Conservation (phyloP, 2,888 invertebrate species). For the Heliconius ismenius region DNA sequence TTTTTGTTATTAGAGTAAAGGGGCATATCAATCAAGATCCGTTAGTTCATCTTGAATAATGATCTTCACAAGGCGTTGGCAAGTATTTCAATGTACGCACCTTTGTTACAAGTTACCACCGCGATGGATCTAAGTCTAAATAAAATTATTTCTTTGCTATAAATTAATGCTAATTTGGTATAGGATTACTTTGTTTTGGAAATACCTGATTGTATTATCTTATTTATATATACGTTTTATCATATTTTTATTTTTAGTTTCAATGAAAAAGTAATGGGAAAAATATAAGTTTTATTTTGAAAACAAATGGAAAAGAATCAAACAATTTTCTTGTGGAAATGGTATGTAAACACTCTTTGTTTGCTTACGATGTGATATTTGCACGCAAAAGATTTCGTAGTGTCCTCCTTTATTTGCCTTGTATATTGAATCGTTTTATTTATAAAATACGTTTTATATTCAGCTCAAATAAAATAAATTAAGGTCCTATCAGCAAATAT, state of each 20-base stretch:
- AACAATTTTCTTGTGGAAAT: conserved; percentile 21
- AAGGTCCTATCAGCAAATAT: too few species aligned
- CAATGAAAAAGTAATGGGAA: neutral
- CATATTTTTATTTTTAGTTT: neutral
- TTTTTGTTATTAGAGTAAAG: too few species aligned
- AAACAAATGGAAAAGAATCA: conserved; percentile 9
- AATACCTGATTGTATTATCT: too few species aligned
- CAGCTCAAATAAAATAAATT: neutral
- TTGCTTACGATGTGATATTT: conserved; percentile 22
- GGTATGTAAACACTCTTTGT: conserved; percentile 33
- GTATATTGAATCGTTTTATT: conserved; percentile 5
- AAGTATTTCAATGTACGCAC: neutral
- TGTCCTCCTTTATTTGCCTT: neutral
- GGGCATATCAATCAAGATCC: conserved; percentile 26
- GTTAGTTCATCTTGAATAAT: conserved; percentile 23
- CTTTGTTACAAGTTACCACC: neutral
- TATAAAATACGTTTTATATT: neutral
- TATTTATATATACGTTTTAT: neutral
- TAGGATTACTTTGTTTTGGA: too few species aligned
- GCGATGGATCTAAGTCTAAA: too few species aligned
- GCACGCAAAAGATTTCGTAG: neutral
- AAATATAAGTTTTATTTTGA: neutral
- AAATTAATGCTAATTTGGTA: too few species aligned
- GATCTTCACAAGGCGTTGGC: neutral
- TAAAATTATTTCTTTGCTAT: too few species aligned